These are phyloP conservation scores for Clarias gariepinus DNA, from an alignment of 2,113 vertebrate species.

Conservation along the genomic window DNA sequence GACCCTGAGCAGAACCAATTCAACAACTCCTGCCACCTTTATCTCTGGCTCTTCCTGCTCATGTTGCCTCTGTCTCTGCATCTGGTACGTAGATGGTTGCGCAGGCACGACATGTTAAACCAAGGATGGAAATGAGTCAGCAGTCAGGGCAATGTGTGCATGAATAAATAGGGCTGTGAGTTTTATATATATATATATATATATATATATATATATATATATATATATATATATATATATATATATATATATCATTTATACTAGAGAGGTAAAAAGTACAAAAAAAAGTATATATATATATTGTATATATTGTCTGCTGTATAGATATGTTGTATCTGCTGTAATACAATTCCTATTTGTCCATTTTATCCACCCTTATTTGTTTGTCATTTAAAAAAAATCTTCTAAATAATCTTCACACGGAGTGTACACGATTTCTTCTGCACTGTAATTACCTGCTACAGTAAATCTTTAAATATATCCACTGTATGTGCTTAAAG, in stretches of 20 bases:
- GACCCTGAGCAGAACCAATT: constrained; percentile 96
- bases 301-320: no score
- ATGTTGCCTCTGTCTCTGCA: constrained; percentile 88
- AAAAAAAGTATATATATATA: no score
- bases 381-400: not conserved
- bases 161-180: not conserved
- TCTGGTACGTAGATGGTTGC: constrained; percentile 80
- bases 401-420: not conserved
- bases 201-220: no score
- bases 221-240: no score
- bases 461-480: not conserved
- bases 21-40: constrained; percentile 94
- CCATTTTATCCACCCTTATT: not conserved
- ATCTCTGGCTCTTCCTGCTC: constrained; percentile 93
- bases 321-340: no score
- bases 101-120: constrained; percentile 6
- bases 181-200: not conserved
- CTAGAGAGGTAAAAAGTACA: no score
- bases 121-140: constrained; percentile 19
- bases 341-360: not conserved
- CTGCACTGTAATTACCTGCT: not conserved
- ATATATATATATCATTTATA: no score
- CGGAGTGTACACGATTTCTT: not conserved
- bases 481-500: not conserved
- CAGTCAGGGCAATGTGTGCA: not conserved